Conservation (phyloP, 2,888 invertebrate genomes). For the Cantharis rustica region DNA sequence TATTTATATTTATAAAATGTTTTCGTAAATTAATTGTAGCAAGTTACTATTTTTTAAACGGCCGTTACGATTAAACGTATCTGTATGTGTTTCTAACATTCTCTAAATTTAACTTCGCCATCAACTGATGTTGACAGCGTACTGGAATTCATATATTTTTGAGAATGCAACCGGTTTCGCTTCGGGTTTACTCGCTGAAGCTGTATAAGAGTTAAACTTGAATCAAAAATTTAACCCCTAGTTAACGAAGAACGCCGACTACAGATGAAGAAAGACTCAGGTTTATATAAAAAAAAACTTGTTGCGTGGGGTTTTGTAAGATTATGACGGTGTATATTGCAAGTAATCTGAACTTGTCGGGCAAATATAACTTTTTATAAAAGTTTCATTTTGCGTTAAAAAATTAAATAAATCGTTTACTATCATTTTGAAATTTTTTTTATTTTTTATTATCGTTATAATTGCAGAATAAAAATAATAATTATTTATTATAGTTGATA, state of each 20-base stretch:
- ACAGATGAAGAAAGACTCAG: conserved; percentile 1
- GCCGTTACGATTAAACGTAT: not conserved
- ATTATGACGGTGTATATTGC: conserved; percentile 3
- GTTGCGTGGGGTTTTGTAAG: conserved; percentile 1
- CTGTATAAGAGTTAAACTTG: conserved; percentile 7
- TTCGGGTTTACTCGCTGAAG: conserved; percentile 37
- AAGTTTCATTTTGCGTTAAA: not conserved
- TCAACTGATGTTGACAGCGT: conserved; percentile 11
- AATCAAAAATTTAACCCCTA: not conserved
- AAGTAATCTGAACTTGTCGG: not conserved
- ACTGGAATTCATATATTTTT: conserved; percentile 40
- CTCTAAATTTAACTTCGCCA: conserved; percentile 8
- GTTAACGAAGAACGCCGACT: not conserved
- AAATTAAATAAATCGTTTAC: too few relatives aligned
- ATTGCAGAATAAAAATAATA: too few relatives aligned
- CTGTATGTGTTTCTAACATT: conserved; percentile 8
- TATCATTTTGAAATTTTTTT: too few relatives aligned
- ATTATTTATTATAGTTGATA: too few relatives aligned
- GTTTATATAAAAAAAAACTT: not conserved
- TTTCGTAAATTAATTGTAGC: not conserved
- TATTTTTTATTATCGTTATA: too few relatives aligned
- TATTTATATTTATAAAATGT: not conserved
- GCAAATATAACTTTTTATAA: not conserved
- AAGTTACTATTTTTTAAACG: not conserved
- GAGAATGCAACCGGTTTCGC: conserved; percentile 41